A percentile compares a stretch with the other conserved stretches of the same genome.
phyloP scores from a whole-genome alignment of 2,113 vertebrate genomes.

The Phaetusa simplex region DNA sequence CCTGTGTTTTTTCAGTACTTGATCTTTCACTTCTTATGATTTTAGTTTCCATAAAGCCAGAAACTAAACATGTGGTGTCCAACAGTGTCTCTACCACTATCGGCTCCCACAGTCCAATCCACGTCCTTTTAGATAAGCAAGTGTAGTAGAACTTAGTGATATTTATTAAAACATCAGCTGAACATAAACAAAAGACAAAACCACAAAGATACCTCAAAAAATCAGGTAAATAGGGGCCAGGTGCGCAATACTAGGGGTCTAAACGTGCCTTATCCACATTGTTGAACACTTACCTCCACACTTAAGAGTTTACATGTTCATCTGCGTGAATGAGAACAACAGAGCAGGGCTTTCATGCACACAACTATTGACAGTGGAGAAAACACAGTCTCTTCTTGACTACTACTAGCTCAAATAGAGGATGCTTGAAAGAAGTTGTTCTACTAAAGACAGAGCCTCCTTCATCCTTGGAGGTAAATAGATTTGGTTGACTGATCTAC shows the following conservation, averaged over 20 bases:
- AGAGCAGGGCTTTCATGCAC: not conserved
- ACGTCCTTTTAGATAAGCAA: not conserved
- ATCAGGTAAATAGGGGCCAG: not conserved
- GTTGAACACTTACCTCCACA: not conserved
- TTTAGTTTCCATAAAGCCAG: not conserved
- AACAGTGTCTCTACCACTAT: not conserved
- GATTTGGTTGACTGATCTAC: not conserved
- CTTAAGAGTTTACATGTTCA: not conserved
- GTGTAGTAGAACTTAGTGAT: not conserved
- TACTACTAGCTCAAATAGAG: not conserved
- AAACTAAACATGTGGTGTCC: not conserved
- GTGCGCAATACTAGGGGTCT: not conserved
- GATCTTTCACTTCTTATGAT: not conserved
- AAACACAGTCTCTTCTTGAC: not conserved
- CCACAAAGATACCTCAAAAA: not conserved
- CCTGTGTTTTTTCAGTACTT: not conserved
- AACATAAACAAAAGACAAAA: not conserved
- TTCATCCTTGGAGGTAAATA: not conserved
- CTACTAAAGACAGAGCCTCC: not conserved
- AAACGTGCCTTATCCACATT: not conserved
- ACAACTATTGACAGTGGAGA: not conserved
- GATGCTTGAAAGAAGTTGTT: not conserved
- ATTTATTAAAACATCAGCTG: not conserved
- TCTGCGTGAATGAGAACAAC: not conserved
- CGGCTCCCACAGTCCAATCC: not conserved